Conservation (phyloP, 1,140 invertebrate species). For the Platorchestia sp. region DNA sequence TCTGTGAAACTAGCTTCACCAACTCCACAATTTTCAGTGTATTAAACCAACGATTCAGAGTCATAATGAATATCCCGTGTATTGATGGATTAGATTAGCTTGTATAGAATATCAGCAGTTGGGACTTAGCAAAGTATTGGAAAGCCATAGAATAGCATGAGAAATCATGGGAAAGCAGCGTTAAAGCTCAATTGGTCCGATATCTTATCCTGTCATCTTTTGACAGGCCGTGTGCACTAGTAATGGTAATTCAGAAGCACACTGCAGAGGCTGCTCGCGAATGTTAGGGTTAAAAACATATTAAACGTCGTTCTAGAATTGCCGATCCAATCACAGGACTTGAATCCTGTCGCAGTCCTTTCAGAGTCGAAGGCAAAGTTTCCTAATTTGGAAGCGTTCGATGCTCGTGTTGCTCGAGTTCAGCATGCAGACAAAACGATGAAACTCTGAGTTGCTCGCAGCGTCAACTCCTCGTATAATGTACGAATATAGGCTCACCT, state of each 20-base stretch:
- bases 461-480: background rate
- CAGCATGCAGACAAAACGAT: background rate
- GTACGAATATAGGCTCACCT: too few species aligned
- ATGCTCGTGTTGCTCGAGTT: background rate
- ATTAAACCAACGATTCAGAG: too few species aligned
- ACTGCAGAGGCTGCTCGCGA: background rate
- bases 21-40: too few species aligned
- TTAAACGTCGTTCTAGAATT: background rate
- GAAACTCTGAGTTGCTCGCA: background rate
- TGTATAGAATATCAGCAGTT: too few species aligned
- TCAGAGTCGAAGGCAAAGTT: background rate
- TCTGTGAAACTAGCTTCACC: too few species aligned
- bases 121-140: too few species aligned
- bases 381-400: background rate
- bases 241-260: background rate
- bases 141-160: too few species aligned
- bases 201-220: too few species aligned
- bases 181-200: too few species aligned
- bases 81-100: too few species aligned
- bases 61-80: too few species aligned
- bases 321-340: background rate
- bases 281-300: background rate
- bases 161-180: too few species aligned
- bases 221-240: background rate
- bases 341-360: background rate